Conservation (phyloP, 1,140 invertebrate species). For the Andrena cerasifolii region DNA sequence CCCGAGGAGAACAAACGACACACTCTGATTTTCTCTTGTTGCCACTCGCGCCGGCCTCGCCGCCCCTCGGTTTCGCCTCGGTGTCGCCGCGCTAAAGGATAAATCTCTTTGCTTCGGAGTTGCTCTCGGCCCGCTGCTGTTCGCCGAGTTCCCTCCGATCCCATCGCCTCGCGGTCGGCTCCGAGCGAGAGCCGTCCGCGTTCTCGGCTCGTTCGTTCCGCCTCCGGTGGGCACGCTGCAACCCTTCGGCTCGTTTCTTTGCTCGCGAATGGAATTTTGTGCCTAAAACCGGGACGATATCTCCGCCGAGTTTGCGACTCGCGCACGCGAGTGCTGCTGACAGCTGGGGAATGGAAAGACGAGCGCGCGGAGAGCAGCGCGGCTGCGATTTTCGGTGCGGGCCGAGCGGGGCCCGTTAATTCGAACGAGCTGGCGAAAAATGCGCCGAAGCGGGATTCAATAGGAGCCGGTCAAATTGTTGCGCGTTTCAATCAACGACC, state of each 20-base stretch:
- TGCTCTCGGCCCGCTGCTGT: not conserved
- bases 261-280: not conserved
- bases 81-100: slow-evolving; percentile 14
- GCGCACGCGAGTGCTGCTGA: too few species aligned
- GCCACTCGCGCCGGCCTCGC: not conserved
- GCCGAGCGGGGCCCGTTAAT: not conserved
- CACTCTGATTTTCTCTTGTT: slow-evolving; percentile 30
- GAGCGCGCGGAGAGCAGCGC: not conserved
- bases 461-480: slow-evolving; percentile 28
- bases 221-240: not conserved
- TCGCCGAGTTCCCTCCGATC: not conserved
- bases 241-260: not conserved
- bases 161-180: not conserved
- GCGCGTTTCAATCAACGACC: slow-evolving; percentile 59
- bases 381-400: not conserved
- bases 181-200: not conserved
- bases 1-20: slow-evolving; percentile 36
- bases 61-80: too few species aligned
- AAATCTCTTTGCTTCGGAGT: slow-evolving; percentile 16
- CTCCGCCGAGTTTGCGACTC: too few species aligned
- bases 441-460: not conserved
- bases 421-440: not conserved
- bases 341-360: too few species aligned
- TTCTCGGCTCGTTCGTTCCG: not conserved
- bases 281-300: not conserved